Percentiles rank a stretch among this genome's conserved stretches.
Conservation (phyloP, 1,140 invertebrate species). For the Cylas formicarius region DNA sequence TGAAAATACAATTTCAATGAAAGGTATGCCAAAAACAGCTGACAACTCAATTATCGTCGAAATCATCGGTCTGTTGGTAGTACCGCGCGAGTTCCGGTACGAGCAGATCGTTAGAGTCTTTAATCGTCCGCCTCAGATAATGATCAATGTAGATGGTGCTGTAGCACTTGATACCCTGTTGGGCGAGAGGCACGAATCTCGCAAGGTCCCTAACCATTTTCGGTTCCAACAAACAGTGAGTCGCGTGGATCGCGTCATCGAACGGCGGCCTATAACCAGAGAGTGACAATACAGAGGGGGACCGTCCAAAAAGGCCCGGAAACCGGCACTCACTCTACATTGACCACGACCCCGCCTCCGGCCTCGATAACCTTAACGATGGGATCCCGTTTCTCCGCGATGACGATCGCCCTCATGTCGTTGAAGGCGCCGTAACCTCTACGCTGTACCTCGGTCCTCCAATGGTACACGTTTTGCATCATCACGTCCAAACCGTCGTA, state of each 20-base stretch:
- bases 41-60: too few species aligned
- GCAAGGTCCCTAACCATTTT: constrained; percentile 26
- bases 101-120: constrained; percentile 23
- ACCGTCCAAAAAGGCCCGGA: constrained; percentile 6
- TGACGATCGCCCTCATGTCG: constrained; percentile 61
- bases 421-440: constrained; percentile 54
- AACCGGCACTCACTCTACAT: constrained; percentile 38
- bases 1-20: too few species aligned
- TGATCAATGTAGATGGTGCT: constrained; percentile 35
- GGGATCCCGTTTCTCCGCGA: constrained; percentile 54
- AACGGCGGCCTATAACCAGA: constrained; percentile 34
- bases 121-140: constrained; percentile 24
- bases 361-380: constrained; percentile 63
- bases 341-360: constrained; percentile 60
- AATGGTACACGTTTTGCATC: constrained; percentile 55
- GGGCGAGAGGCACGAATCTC: constrained; percentile 28
- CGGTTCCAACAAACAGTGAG: constrained; percentile 35
- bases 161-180: constrained; percentile 36
- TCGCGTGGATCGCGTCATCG: constrained; percentile 31
- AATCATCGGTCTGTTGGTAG: too few species aligned
- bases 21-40: too few species aligned
- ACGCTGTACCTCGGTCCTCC: constrained; percentile 49
- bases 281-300: background rate
- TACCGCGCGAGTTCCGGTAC: too few species aligned
- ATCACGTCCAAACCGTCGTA: constrained; percentile 45